Base-by-base conservation (phyloP, 2,888 invertebrate genomes). In the Chalcosyrphus nemorum region DNA sequence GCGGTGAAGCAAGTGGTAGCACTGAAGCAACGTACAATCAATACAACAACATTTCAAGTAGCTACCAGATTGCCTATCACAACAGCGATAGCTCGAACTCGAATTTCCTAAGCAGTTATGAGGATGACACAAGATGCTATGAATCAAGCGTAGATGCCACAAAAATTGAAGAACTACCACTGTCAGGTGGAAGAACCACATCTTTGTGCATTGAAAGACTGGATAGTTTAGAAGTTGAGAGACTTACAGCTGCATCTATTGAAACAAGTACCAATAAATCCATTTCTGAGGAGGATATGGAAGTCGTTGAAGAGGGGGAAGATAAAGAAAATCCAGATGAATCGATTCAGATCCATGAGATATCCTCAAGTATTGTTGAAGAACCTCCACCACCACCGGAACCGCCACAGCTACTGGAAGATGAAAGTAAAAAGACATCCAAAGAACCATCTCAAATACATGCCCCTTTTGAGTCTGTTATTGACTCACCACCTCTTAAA, bases 291-390 rank as follows among this genome's bases (percentile, higher is more conserved):
- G 61, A 75, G 19, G 81, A 86, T 56, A 59, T 21, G 9, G 17
- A 41, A 7, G 45, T 56, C 7, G 13, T 41, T 15, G 72, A 70
- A 24, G 17, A 66, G 27, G 61, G 71, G 9, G 45, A 47, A n/a
- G 21, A 54, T 27, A 43, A 45, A 6, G 70, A 47, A 15, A 75
- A 21, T 38, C 52, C 68, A 81, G 93, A 92, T 86, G 91, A 90
- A 77, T 89, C 92, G 35, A 94, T 94, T 47, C 94, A 95, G 90
- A 94, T 94, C 86, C 93, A 94, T 89, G 94, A 95, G 89, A 93
- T 95, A 15, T 94, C 94, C 0, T 94, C 94, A 0, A 94, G 94
- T 87, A 93, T 93, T 47, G 92, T 93, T 38, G 93, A 92, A 63
- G 66, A 56, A 57, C 61, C 65, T 2, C 65, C 65, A 13, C 61